A percentile compares a stretch with the other conserved stretches of the same genome.
Conservation (phyloP, 2,797 vertebrate species). For the Delichon dasypus region DNA sequence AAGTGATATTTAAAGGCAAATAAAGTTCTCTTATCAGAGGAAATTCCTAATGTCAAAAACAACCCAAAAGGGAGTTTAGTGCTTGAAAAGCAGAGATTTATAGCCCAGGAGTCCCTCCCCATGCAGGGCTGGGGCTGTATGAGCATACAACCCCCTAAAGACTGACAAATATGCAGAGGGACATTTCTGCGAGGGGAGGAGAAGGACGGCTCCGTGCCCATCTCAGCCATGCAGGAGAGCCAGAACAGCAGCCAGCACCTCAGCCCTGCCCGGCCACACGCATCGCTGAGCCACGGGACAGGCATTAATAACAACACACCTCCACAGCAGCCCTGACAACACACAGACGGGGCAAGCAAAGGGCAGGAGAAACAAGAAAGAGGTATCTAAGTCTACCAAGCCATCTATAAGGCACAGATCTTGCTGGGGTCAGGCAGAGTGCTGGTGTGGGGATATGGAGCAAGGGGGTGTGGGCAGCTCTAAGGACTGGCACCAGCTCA, state of each 20-base stretch:
- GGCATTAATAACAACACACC: neutral
- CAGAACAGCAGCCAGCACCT: neutral
- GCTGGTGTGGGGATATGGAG: neutral
- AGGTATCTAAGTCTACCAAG: neutral
- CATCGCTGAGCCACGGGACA: accelerated
- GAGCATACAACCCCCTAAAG: neutral
- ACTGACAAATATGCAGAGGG: neutral
- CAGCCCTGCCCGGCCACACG: neutral
- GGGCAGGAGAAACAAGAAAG: neutral
- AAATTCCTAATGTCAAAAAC: slow-evolving; percentile 57
- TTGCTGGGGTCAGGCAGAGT: neutral
- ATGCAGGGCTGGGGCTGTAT: neutral
- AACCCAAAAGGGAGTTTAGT: slow-evolving; percentile 34
- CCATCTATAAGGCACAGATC: neutral
- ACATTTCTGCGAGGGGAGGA: neutral
- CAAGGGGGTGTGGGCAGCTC: neutral
- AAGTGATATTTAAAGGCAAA: slow-evolving; percentile 65
- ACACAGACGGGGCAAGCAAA: neutral
- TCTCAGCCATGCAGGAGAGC: neutral
- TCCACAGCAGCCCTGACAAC: neutral
- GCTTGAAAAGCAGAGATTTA: slow-evolving; percentile 27
- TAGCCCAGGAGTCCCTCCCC: neutral
- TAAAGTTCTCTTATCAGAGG: slow-evolving; percentile 57
- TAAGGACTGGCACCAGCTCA: neutral
- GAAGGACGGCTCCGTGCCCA: accelerated